Conservation (phyloP, 2,797 vertebrate genomes). For the Synanceia verrucosa region DNA sequence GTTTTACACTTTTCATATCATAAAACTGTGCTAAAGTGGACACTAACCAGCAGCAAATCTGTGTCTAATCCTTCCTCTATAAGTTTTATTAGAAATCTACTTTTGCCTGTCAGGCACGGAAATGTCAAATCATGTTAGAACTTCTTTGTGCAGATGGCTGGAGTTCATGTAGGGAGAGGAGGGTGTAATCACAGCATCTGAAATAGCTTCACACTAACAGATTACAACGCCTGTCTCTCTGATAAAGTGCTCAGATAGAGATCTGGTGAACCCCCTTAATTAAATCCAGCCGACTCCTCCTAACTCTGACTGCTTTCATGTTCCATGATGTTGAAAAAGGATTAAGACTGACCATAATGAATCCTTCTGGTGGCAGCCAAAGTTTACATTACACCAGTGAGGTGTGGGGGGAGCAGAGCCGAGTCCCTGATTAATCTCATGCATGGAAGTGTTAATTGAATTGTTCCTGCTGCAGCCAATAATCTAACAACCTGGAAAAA, state of each 20-base stretch:
- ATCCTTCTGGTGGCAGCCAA: slow-evolving; percentile 39
- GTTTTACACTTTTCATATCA: not conserved
- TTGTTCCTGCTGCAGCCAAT: slow-evolving; percentile 55
- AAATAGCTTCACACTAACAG: slow-evolving; percentile 23
- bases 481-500: slow-evolving; percentile 58
- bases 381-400: slow-evolving; percentile 37
- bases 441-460: slow-evolving; percentile 65
- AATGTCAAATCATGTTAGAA: slow-evolving; percentile 45
- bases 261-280: slow-evolving; percentile 59
- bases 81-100: slow-evolving; percentile 6
- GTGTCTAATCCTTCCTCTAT: slow-evolving; percentile 11
- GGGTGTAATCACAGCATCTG: slow-evolving; percentile 37
- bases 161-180: not conserved
- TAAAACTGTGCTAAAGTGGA: no score
- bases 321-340: slow-evolving; percentile 59
- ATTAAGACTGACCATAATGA: slow-evolving; percentile 65
- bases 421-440: slow-evolving; percentile 49
- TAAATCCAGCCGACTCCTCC: slow-evolving; percentile 61
- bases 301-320: slow-evolving; percentile 60
- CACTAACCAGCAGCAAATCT: not conserved
- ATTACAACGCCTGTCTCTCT: slow-evolving; percentile 29
- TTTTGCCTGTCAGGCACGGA: slow-evolving; percentile 34
- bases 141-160: slow-evolving; percentile 21
- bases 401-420: slow-evolving; percentile 10
- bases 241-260: slow-evolving; percentile 51